Evolutionary conservation across 2,113 vertebrate species (phyloP).

Genomic region (Mirza zaza): DNA sequence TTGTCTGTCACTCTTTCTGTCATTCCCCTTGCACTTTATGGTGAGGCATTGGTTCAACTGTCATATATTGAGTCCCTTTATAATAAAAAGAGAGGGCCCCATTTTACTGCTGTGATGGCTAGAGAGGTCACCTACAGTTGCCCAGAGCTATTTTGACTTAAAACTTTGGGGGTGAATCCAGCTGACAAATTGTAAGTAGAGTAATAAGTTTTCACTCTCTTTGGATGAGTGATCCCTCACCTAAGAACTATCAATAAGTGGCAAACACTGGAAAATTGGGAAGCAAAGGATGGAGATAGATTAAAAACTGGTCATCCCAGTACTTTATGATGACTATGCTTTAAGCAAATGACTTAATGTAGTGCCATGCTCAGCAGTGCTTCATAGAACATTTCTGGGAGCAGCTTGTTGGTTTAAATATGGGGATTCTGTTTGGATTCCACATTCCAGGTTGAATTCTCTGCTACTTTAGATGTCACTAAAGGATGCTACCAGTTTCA

Average conservation of each 20-base stretch:
- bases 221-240: not conserved
- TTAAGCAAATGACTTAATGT: not conserved
- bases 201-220: not conserved
- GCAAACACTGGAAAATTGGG: not conserved
- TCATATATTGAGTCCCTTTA: slow-evolving; percentile 75
- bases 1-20: slow-evolving; percentile 84
- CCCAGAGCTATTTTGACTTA: slow-evolving; percentile 8
- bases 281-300: not conserved
- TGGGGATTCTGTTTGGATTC: not conserved
- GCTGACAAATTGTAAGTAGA: slow-evolving; percentile 11
- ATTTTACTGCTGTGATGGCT: not conserved
- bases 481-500: not conserved
- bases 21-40: slow-evolving; percentile 80
- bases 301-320: not conserved
- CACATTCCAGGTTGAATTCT: not conserved
- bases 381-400: not conserved
- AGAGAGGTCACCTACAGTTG: slow-evolving; percentile 37
- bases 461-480: not conserved
- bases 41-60: slow-evolving; percentile 77
- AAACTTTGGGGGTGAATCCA: not conserved
- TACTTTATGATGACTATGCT: not conserved
- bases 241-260: not conserved
- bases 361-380: not conserved
- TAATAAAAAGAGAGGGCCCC: slow-evolving; percentile 29
- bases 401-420: not conserved